Base-by-base conservation (phyloP, 2,888 invertebrate species). In the Pinctada fucata region DNA sequence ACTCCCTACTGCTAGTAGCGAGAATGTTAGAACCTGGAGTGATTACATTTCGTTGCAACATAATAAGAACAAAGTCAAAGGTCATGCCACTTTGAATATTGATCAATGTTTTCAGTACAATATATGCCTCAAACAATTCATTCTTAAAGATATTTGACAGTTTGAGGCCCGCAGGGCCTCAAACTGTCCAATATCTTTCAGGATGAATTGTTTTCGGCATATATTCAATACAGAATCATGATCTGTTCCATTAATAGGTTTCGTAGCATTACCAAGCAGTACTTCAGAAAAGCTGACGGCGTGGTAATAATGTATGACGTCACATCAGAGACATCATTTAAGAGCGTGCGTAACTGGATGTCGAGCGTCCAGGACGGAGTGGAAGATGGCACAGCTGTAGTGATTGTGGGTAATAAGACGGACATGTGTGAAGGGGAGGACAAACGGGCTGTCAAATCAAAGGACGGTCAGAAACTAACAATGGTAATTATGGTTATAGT, bases 271-370 rank as follows among this genome's bases (percentile, higher is more conserved):
- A 94, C 94, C 0, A 94, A 93, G 84, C 94, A 94, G 86, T 94
- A 94, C 87, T 94, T 94, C 89, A 92, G 94, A 2, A 94, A 94
- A 86, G 94, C 94, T 2, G 94, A 94, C 85, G 94, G 94, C 3
- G 94, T 94, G 48, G 87, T 94, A 58, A 87, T 94, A 65, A 93
- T 94, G 92, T 94, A 94, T 88, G 94, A 94, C 85, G 93, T 94
- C 45, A 94, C 94, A 0, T 93, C 93, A 2, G 94, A 94, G 79
- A 88, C 91, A 49, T 93, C 94, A 1, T 94, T 94, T 84, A 90
- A 92, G 49, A 94, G 93, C 86, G 92, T 94, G 13, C 88, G 93
- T n/a, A 92, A 93, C 83, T 94, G 94, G 94, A 92, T 93, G 86
- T 82, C 85, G 31, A 92, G 91, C 81, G 91, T 93, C 13, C 86